Evolutionary conservation across 1,140 invertebrate species (phyloP).

Genomic region (Zaprionus gabonicus): DNA sequence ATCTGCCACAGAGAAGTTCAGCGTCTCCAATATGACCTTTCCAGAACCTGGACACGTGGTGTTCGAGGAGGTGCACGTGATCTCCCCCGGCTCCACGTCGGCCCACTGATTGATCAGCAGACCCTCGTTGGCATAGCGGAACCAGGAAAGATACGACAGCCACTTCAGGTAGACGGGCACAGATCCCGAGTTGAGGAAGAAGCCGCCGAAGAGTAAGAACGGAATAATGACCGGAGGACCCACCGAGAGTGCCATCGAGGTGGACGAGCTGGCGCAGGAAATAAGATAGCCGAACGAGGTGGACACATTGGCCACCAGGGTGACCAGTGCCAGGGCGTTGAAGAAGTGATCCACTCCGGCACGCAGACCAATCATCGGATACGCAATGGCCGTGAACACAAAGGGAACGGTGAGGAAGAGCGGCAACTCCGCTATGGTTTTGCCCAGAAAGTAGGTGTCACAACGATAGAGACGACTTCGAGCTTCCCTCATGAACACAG

Average conservation of each 20-base stretch:
- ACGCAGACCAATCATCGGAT: constrained; percentile 95
- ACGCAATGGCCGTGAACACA: constrained; percentile 93
- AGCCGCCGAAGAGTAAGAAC: constrained; percentile 97
- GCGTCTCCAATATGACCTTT: constrained; percentile 90
- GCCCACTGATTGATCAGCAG: constrained; percentile 97
- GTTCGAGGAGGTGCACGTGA: constrained; percentile 89
- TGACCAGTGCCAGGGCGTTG: constrained; percentile 89
- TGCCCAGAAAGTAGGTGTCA: constrained; percentile 96
- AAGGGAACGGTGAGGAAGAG: constrained; percentile 92
- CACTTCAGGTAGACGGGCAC: constrained; percentile 95
- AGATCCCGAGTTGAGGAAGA: constrained; percentile 96
- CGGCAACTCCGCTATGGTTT: constrained; percentile 94
- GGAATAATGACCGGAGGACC: constrained; percentile 96
- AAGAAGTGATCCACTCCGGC: constrained; percentile 90
- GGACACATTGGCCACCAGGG: constrained; percentile 94
- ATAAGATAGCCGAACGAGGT: constrained; percentile 97
- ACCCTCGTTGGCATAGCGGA: constrained; percentile 96
- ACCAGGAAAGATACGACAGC: constrained; percentile 97
- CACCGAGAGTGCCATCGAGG: constrained; percentile 94
- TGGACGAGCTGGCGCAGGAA: constrained; percentile 92
- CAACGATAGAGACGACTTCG: constrained; percentile 96
- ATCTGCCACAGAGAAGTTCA: constrained; percentile 92
- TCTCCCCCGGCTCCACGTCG: constrained; percentile 87
- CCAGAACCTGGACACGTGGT: constrained; percentile 91
- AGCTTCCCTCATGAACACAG: constrained; percentile 96